These are phyloP conservation scores for Adela reaumurella DNA, from an alignment of 2,888 invertebrate species.

Conservation along the genomic window DNA sequence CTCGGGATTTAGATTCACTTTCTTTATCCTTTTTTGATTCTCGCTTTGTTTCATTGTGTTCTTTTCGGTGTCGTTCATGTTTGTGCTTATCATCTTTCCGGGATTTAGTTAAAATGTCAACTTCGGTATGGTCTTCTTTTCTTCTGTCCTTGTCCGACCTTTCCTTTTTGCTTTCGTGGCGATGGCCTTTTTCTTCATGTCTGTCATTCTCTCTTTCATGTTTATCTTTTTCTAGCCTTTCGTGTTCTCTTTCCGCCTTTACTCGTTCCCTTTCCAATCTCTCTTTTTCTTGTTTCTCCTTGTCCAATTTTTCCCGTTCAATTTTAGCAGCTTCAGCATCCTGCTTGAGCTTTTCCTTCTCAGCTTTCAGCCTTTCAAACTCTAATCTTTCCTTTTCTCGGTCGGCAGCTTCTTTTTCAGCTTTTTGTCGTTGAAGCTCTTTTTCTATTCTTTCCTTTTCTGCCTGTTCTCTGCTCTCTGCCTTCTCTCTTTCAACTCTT, in stretches of 20 bases:
- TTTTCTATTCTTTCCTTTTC: constrained; percentile 31
- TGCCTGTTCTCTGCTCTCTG: constrained; percentile 25
- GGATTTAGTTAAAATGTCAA: constrained; percentile 25
- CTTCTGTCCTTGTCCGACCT: constrained; percentile 11
- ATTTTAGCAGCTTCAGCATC: constrained; percentile 5
- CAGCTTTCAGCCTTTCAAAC: constrained; percentile 20
- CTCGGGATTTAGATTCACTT: constrained; percentile 29
- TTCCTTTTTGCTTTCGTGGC: constrained; percentile 26
- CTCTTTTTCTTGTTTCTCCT: constrained; percentile 12
- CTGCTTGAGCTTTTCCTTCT: constrained; percentile 17
- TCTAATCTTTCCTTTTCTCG: constrained; percentile 17
- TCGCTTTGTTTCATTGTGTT: constrained; percentile 20
- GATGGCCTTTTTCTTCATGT: constrained; percentile 20
- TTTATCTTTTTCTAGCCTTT: constrained; percentile 25
- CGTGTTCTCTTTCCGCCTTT: constrained; percentile 11
- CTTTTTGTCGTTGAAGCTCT: constrained; percentile 27
- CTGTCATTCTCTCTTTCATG: constrained; percentile 21
- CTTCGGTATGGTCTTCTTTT: constrained; percentile 13
- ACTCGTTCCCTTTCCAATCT: constrained; percentile 1
- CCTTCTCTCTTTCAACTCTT: constrained; percentile 29
- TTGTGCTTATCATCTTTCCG: constrained; percentile 50
- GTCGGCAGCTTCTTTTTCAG: constrained; percentile 20
- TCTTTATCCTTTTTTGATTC: constrained; percentile 44
- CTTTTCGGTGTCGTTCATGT: constrained; percentile 38
- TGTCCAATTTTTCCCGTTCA: constrained; percentile 21